These are phyloP conservation scores for Hirtodrosophila confusa DNA, from an alignment of 2,888 invertebrate species.

Conservation along the genomic window DNA sequence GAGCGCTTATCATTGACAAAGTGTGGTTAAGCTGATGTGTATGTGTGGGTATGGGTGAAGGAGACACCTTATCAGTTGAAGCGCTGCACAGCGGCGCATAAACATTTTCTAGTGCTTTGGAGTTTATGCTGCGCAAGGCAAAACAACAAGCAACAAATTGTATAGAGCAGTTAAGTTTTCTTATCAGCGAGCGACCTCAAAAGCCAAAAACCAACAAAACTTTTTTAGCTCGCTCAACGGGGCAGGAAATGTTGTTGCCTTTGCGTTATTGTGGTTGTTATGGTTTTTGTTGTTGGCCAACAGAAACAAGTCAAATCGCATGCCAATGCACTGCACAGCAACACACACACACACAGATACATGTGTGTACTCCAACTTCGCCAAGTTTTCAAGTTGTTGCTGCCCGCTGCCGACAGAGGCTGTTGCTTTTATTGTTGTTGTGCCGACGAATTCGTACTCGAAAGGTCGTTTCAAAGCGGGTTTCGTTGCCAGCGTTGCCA, in stretches of 20 bases:
- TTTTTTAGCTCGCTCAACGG: slow-evolving; percentile 59
- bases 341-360: slow-evolving; percentile 11
- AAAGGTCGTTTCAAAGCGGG: slow-evolving; percentile 84
- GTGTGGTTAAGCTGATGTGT: neutral
- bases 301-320: slow-evolving; percentile 77
- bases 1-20: slow-evolving; percentile 43
- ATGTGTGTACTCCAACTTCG: slow-evolving; percentile 54
- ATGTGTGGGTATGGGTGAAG: slow-evolving; percentile 11
- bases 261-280: slow-evolving; percentile 28
- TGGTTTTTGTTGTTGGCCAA: slow-evolving; percentile 47
- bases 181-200: slow-evolving; percentile 73
- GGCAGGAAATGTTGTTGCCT: slow-evolving; percentile 64
- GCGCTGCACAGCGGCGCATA: slow-evolving; percentile 17
- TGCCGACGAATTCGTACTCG: slow-evolving; percentile 82
- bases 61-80: slow-evolving; percentile 55
- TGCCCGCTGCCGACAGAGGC: slow-evolving; percentile 50
- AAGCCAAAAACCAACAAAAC: slow-evolving; percentile 62
- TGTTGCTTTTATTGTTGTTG: slow-evolving; percentile 65
- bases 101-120: slow-evolving; percentile 43
- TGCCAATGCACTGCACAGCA: slow-evolving; percentile 73
- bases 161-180: slow-evolving; percentile 39
- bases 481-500: slow-evolving; percentile 81
- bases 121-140: slow-evolving; percentile 61
- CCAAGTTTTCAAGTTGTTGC: slow-evolving; percentile 71
- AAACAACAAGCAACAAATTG: slow-evolving; percentile 35